Conservation (phyloP, 2,113 vertebrate species). For the Labeo rohita region DNA sequence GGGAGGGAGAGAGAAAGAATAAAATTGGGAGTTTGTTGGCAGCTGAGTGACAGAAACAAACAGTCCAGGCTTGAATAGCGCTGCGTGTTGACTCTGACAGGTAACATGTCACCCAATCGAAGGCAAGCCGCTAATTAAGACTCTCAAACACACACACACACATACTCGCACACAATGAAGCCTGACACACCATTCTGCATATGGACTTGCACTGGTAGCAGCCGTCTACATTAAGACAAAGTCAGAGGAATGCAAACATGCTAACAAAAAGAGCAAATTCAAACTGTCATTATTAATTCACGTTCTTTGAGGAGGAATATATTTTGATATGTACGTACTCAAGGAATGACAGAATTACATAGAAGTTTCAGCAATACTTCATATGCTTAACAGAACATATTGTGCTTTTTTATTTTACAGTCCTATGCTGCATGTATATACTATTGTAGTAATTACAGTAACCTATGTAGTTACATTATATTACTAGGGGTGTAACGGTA, state of each 20-base stretch:
- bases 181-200: slow-evolving; percentile 34
- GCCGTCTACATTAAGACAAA: slow-evolving; percentile 4
- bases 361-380: background rate
- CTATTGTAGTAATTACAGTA: no score
- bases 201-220: slow-evolving; percentile 24
- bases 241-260: background rate
- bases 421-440: no score
- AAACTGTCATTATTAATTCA: background rate
- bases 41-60: slow-evolving; percentile 53
- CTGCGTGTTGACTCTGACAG: slow-evolving; percentile 53
- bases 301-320: background rate
- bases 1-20: background rate
- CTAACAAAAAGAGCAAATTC: background rate
- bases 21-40: slow-evolving; percentile 37
- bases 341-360: background rate
- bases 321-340: background rate
- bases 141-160: background rate
- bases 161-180: slow-evolving; percentile 34
- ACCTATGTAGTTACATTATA: no score
- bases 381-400: background rate
- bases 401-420: no score
- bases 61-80: slow-evolving; percentile 38
- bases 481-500: no score
- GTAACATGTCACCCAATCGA: slow-evolving; percentile 58
- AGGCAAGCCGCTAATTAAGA: slow-evolving; percentile 60